phyloP scores from a whole-genome alignment of 1,140 invertebrate species.

The Anthonomus grandis region DNA sequence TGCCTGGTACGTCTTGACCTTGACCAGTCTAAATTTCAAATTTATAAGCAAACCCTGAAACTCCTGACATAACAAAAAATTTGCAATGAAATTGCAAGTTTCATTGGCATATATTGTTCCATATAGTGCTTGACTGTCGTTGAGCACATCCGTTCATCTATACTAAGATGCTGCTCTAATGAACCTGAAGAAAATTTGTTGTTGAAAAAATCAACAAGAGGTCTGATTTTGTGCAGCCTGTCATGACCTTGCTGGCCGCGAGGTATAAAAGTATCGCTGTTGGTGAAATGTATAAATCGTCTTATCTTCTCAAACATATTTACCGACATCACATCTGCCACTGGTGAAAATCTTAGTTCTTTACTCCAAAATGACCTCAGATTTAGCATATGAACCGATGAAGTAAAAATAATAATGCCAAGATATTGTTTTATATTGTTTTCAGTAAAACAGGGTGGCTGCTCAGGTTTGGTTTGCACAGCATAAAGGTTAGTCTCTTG shows the following conservation, averaged over 20 bases:
- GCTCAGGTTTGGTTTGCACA: slow-evolving; percentile 29
- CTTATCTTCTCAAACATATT: slow-evolving; percentile 45
- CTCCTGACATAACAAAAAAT: too few species aligned
- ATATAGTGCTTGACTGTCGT: slow-evolving; percentile 26
- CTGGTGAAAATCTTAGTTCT: slow-evolving; percentile 34
- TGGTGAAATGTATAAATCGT: slow-evolving; percentile 39
- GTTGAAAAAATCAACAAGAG: slow-evolving; percentile 12
- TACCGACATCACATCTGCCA: slow-evolving; percentile 42
- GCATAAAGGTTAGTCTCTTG: slow-evolving; percentile 37
- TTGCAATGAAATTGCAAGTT: too few species aligned
- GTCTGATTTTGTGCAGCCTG: not conserved
- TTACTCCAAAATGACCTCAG: slow-evolving; percentile 3
- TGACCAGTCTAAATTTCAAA: too few species aligned
- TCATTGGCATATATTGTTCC: not conserved
- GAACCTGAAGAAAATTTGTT: not conserved
- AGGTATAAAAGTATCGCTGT: slow-evolving; percentile 34
- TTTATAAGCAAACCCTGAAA: too few species aligned
- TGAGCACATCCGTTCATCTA: slow-evolving; percentile 33
- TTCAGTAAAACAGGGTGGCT: slow-evolving; percentile 17
- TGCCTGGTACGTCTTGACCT: not conserved
- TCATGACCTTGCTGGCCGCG: slow-evolving; percentile 30
- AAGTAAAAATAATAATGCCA: slow-evolving; percentile 43
- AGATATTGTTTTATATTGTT: slow-evolving; percentile 25
- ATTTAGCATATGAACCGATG: slow-evolving; percentile 41
- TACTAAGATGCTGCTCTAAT: slow-evolving; percentile 17